These are phyloP conservation scores for Dynastes grantii DNA, from an alignment of 2,888 invertebrate genomes.

Conservation along the genomic window DNA sequence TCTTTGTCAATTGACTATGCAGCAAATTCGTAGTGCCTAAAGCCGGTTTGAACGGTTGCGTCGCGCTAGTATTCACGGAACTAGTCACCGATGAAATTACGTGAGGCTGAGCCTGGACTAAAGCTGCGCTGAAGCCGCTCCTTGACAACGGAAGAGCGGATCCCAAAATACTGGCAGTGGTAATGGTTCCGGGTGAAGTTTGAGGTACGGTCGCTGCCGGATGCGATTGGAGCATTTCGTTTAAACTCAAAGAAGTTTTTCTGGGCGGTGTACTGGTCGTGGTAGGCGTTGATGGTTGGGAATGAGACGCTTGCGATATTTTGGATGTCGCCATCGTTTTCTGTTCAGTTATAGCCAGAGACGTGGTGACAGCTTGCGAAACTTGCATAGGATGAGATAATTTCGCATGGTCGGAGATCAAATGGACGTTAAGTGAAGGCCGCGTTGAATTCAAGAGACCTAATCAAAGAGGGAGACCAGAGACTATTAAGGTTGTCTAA, in stretches of 20 bases:
- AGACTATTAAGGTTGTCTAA: background rate
- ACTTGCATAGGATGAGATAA: constrained; percentile 53
- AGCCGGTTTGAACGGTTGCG: constrained; percentile 59
- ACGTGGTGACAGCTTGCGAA: background rate
- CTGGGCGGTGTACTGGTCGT: constrained; percentile 47
- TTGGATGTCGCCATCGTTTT: constrained; percentile 1
- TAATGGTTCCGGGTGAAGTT: constrained; percentile 68
- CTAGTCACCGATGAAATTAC: constrained; percentile 64
- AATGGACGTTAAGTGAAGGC: constrained; percentile 55
- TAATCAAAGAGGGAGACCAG: background rate
- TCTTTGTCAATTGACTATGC: constrained; percentile 76
- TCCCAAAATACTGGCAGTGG: constrained; percentile 68
- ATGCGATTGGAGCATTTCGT: constrained; percentile 71
- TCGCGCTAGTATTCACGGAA: constrained; percentile 67
- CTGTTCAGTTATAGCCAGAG: constrained; percentile 10
- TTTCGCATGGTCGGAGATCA: constrained; percentile 66
- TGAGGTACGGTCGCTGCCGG: constrained; percentile 69
- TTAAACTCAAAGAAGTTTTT: constrained; percentile 67
- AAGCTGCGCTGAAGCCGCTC: constrained; percentile 64
- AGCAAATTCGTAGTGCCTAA: constrained; percentile 70
- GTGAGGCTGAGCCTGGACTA: constrained; percentile 67
- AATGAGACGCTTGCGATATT: background rate
- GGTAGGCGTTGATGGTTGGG: constrained; percentile 10
- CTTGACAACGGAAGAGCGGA: constrained; percentile 66
- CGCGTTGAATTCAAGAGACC: background rate